Evolutionary conservation across 2,113 vertebrate genomes (phyloP), one percentile per base, ranked within the genome.

Genomic region (Neogale vison): DNA sequence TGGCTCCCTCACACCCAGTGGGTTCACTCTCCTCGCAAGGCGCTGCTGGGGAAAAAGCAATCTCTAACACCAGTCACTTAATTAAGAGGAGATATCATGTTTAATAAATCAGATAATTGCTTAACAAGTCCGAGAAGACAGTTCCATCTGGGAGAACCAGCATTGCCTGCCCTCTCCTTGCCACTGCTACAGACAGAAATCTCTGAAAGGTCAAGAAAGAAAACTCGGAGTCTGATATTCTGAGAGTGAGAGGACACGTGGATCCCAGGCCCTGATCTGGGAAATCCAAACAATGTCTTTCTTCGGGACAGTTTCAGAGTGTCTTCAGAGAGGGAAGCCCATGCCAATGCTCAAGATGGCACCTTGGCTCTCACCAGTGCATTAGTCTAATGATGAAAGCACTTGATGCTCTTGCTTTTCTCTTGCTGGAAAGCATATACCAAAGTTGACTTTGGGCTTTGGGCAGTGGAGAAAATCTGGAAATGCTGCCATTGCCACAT

Each of bases 381-480:
- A 3, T n/a, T 29, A 1, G 5, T 57, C 59, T 67, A 15, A 39
- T 36, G 7, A 7, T 6, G 20, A 96, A 55, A 45, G 10, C 74
- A 21, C 15, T 29, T 0, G 0, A n/a, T 5, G 4, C 4, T 45
- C 15, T 12, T n/a, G 3, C 26, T 45, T 71, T 34, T 80, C 39
- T 55, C 14, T 45, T 26, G 52, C 6, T 34, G 52, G 47, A 2
- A 65, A 87, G n/a, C 26, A 14, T 24, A 14, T 13, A 21, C 21
- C 12, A 0, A 76, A 3, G 34, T 15, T 59, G 21, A 31, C 26
- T 67, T 52, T 36, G 14, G n/a, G 7, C 20, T 42, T 85, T 20
- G 31, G 45, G 71, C 8, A 55, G 23, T 42, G 65, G 39, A 77
- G 55, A 84, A 34, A 26, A 77, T 81, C 71, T 96, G 69, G 52